A percentile compares a stretch with the other conserved stretches of the same genome.
phyloP scores from a whole-genome alignment of 2,797 vertebrate genomes.

The Acipenser ruthenus region DNA sequence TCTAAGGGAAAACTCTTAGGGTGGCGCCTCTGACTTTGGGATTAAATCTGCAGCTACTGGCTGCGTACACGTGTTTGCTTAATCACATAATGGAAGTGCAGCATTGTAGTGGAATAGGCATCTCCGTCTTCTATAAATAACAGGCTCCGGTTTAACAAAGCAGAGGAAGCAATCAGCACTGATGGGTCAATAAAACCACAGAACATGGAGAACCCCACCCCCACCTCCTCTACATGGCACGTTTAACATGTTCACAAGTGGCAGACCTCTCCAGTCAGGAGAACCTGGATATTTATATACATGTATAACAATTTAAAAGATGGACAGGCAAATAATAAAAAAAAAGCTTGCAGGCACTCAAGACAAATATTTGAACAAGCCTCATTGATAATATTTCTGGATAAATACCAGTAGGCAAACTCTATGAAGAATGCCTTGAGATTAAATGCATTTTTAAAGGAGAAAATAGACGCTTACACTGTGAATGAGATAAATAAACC shows the following conservation, averaged over 20 bases:
- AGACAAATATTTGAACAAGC: slow-evolving; percentile 3
- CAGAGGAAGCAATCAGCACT: neutral
- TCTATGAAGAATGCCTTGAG: neutral
- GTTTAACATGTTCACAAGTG: neutral
- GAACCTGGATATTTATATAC: no score
- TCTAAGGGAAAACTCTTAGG: slow-evolving; percentile 14
- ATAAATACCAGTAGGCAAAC: neutral
- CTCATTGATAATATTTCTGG: neutral
- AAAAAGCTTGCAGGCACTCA: neutral
- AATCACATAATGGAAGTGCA: slow-evolving; percentile 65
- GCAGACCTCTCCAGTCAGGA: neutral
- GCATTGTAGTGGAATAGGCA: slow-evolving; percentile 42
- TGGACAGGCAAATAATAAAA: neutral
- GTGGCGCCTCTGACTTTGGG: slow-evolving; percentile 50
- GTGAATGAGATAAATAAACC: no score
- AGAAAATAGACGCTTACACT: neutral
- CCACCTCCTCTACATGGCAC: neutral
- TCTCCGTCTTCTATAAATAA: slow-evolving; percentile 51
- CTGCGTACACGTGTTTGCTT: slow-evolving; percentile 33
- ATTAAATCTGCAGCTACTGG: slow-evolving; percentile 36
- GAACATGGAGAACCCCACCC: neutral
- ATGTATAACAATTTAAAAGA: neutral
- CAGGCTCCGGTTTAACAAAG: slow-evolving; percentile 23
- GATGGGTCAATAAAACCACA: slow-evolving; percentile 13
- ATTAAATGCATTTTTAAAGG: slow-evolving; percentile 3